A percentile compares a stretch with the other conserved stretches of the same genome.
Evolutionary conservation across 2,113 vertebrate genomes (phyloP).

Genomic region (Anarrhichthys ocellatus): DNA sequence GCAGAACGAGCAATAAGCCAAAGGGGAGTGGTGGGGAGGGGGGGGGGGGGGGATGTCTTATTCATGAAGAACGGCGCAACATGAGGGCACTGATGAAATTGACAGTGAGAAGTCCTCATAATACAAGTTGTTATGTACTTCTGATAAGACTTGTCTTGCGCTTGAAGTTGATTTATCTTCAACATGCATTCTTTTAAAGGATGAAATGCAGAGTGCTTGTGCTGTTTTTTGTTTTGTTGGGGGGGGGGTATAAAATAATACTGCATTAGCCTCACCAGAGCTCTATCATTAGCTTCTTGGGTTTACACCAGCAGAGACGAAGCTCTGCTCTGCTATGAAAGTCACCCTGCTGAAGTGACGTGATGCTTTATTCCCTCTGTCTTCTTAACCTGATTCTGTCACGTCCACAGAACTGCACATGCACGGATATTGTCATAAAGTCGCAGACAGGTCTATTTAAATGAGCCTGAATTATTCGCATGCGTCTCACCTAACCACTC

Average conservation of each 20-base stretch:
- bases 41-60: slow-evolving; percentile 72
- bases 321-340: slow-evolving; percentile 53
- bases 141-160: slow-evolving; percentile 45
- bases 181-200: background rate
- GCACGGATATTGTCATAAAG: slow-evolving; percentile 57
- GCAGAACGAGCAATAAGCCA: slow-evolving; percentile 66
- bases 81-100: slow-evolving; percentile 68
- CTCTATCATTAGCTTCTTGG: slow-evolving; percentile 45
- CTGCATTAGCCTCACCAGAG: slow-evolving; percentile 38
- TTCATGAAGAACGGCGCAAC: slow-evolving; percentile 74
- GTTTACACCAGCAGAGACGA: slow-evolving; percentile 47
- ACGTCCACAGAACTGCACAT: slow-evolving; percentile 46
- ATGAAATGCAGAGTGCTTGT: slow-evolving; percentile 19
- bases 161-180: slow-evolving; percentile 53
- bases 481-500: slow-evolving; percentile 19
- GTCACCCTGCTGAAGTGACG: slow-evolving; percentile 62
- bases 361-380: slow-evolving; percentile 65
- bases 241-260: background rate
- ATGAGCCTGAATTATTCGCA: slow-evolving; percentile 43
- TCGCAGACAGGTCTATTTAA: slow-evolving; percentile 56
- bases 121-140: slow-evolving; percentile 39
- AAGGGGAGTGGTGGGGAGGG: slow-evolving; percentile 51
- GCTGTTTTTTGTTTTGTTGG: background rate
- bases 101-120: slow-evolving; percentile 53
- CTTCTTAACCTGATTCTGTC: slow-evolving; percentile 79